Conservation (phyloP, 2,113 vertebrate species). For the Mastomys coucha region DNA sequence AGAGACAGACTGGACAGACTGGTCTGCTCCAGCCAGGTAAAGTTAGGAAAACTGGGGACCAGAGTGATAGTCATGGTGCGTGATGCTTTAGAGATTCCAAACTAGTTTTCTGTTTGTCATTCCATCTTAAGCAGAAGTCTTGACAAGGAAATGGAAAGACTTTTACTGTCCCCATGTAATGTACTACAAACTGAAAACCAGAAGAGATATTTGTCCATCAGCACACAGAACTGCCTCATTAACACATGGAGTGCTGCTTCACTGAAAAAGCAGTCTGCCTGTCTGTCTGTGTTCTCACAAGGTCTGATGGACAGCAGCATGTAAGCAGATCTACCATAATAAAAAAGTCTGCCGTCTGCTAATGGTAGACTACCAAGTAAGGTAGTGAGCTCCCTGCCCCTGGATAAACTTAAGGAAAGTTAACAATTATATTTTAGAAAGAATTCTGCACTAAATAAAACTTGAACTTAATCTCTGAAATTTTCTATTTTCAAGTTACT, state of each 20-base stretch:
- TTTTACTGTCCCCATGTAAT: background rate
- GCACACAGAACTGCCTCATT: constrained; percentile 12
- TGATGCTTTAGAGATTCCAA: constrained; percentile 25
- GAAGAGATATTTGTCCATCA: background rate
- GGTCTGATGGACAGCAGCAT: background rate
- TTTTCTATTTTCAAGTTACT: constrained; percentile 47
- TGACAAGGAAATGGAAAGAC: constrained; percentile 15
- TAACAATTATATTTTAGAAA: constrained; percentile 49
- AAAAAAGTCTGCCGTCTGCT: background rate
- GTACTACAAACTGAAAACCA: background rate
- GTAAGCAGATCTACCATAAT: background rate
- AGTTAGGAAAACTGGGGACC: background rate
- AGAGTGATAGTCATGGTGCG: background rate
- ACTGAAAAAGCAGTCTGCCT: background rate
- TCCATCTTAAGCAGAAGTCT: constrained; percentile 59
- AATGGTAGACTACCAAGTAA: background rate
- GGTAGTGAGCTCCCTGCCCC: background rate
- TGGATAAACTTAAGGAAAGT: constrained; percentile 40
- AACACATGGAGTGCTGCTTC: background rate
- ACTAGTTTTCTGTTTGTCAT: constrained; percentile 38
- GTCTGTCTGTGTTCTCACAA: background rate
- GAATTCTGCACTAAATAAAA: constrained; percentile 8
- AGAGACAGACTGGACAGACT: background rate
- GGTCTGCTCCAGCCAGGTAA: background rate
- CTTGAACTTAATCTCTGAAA: constrained; percentile 37